Evolutionary conservation across 1,140 invertebrate genomes (phyloP).

Genomic region (Monochamus saltuarius): DNA sequence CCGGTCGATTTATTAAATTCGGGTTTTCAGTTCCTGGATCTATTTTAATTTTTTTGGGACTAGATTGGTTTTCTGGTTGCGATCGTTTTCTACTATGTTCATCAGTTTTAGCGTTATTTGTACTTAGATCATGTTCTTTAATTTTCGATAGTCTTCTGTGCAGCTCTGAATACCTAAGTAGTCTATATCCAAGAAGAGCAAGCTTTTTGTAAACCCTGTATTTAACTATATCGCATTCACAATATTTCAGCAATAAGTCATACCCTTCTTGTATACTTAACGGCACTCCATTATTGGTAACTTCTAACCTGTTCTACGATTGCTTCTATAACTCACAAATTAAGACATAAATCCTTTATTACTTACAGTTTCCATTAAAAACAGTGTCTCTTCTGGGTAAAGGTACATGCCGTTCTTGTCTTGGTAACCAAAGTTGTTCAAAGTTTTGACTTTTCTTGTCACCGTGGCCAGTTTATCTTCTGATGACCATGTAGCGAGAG

Average conservation of each 20-base stretch:
- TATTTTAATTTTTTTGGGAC: slow-evolving; percentile 10
- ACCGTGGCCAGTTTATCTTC: slow-evolving; percentile 30
- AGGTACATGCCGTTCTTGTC: slow-evolving; percentile 38
- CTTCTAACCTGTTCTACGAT: slow-evolving; percentile 47
- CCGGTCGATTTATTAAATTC: slow-evolving; percentile 9
- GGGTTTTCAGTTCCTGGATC: not conserved
- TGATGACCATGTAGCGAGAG: slow-evolving; percentile 32
- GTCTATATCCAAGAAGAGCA: slow-evolving; percentile 35
- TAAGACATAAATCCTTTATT: not conserved
- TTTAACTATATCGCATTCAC: slow-evolving; percentile 29
- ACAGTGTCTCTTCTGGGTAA: slow-evolving; percentile 48
- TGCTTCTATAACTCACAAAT: slow-evolving; percentile 11
- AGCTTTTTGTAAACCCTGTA: slow-evolving; percentile 46
- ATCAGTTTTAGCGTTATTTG: not conserved
- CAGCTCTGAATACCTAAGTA: slow-evolving; percentile 25
- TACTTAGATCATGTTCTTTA: slow-evolving; percentile 1
- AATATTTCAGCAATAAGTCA: slow-evolving; percentile 30
- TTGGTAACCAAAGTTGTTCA: slow-evolving; percentile 38
- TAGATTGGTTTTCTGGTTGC: not conserved
- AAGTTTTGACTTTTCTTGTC: slow-evolving; percentile 32
- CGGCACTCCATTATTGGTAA: slow-evolving; percentile 33
- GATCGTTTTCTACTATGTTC: not conserved
- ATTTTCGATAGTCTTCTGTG: slow-evolving; percentile 11
- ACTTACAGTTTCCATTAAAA: slow-evolving; percentile 48
- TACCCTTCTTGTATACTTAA: slow-evolving; percentile 47